Evolutionary conservation across 2,888 invertebrate species (phyloP), one percentile per base, ranked within the genome.

Genomic region (Yponomeuta cagnagella): DNA sequence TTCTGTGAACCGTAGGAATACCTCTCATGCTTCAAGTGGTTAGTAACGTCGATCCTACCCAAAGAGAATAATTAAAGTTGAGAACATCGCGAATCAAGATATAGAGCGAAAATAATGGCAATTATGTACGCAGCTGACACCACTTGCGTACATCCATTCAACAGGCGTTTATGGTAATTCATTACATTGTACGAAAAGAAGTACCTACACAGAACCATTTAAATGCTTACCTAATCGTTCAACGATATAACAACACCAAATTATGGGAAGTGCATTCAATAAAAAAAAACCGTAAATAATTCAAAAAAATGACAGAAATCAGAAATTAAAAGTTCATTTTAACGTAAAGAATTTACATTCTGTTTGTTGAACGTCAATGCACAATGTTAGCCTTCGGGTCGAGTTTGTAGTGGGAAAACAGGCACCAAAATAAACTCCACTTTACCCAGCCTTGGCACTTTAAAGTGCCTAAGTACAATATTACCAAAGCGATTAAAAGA

Each of bases 101-200:
- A 5, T 58, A 15, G 15, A 58, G 12, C 52, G 52, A 12, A 58
- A 58, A 58, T 3, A 58, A 58, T 58, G 52, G 52, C 52, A 58
- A 58, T 58, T 58, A 58, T 58, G 12, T 58, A 58, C 52, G 52
- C 52, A 58, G 52, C 15, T 58, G 52, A 1, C 52, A 12, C 15
- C 52, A 58, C 15, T 58, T 58, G 52, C 52, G 52, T 58, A 58
- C 52, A 15, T 58, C 15, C 52, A 58, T 58, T 58, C 15, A 58
- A 58, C 52, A 58, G 52, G 52, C 52, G 52, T 58, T 58, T 58
- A 58, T 58, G 52, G 52, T 58, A 58, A 58, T 58, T 58, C 15
- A 58, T 58, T 58, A 58, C 15, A 58, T 58, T 58, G 3, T 58
- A 58, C 3, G 12, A 58, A 43, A 58, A 58, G 12, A 15, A 58